Percentiles rank a stretch among this genome's conserved stretches.
These are phyloP conservation scores for Nebria brevicollis DNA, from an alignment of 2,888 invertebrate genomes.

Conservation along the genomic window DNA sequence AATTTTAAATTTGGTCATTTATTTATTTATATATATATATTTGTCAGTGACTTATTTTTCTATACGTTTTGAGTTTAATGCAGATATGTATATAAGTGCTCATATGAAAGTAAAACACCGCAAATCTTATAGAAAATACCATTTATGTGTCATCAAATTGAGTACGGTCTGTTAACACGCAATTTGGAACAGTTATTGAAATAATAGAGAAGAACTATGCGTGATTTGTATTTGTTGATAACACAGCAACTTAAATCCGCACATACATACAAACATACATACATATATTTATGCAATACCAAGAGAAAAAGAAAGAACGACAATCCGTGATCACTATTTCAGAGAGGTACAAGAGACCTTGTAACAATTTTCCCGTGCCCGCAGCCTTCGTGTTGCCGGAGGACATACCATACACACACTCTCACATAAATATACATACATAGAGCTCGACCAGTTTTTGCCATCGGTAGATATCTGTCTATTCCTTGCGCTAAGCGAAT, in stretches of 20 bases:
- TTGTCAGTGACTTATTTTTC: too few relatives aligned
- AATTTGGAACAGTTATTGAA: too few relatives aligned
- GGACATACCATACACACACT: slow-evolving; percentile 50
- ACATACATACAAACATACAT: background rate
- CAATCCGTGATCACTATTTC: background rate
- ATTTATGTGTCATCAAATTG: too few relatives aligned
- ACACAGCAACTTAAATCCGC: background rate
- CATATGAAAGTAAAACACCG: too few relatives aligned
- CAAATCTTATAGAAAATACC: too few relatives aligned
- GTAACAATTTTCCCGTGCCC: slow-evolving; percentile 62
- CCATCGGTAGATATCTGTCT: slow-evolving; percentile 10
- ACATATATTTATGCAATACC: background rate
- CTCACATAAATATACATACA: background rate
- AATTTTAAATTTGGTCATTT: too few relatives aligned
- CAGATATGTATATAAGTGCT: too few relatives aligned
- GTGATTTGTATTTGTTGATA: too few relatives aligned
- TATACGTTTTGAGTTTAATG: too few relatives aligned
- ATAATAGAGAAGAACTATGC: too few relatives aligned
- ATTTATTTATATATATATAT: too few relatives aligned
- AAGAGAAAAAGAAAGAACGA: background rate
- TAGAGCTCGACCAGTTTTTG: slow-evolving; percentile 37
- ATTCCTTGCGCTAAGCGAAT: slow-evolving; percentile 19
- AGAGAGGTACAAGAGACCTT: slow-evolving; percentile 57
- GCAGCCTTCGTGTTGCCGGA: slow-evolving; percentile 60
- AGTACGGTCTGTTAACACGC: too few relatives aligned